Evolutionary conservation across 2,113 vertebrate species (phyloP), one percentile per base, ranked within the genome.

Genomic region (Pseudorhombus dupliciocellatus): DNA sequence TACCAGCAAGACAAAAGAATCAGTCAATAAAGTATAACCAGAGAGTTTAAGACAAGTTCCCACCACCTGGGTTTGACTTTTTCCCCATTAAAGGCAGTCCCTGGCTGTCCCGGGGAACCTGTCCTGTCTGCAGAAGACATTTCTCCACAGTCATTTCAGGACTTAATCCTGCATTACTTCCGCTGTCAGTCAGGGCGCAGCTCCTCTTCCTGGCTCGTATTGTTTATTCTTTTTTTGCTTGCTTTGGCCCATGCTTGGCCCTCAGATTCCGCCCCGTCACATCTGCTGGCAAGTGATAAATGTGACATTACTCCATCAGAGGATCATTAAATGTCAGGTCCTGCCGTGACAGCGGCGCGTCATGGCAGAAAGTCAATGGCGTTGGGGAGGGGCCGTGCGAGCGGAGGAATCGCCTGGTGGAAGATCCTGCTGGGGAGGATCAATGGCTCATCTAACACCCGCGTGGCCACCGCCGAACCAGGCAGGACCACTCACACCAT

Each of bases 321-420:
- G 93, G 92, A 95, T 95, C 95, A 96, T 95, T 95, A 96, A 95
- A 95, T 94, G 95, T 95, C 95, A 95, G 82, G 90, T 92, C 90
- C 89, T 88, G 92, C 92, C 89, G 91, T 92, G 90, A 93, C 91
- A 93, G 93, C 87, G 84, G 92, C 93, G 90, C 92, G 88, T 60
- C 91, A 80, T 94, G 95, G 93, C 95, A 94, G 93, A 92, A 96
- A 96, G 94, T 96, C 96, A 95, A 96, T 95, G 94, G 86, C 64
- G 81, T 69, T 84, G 80, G 91, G 78, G 70, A 22, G 64, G 70
- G 76, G 61, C 5, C 0, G 56, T 5, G 70, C 18, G 40, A 62
- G 59, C 7, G 50, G 64, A 80, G 77, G 79, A 83, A 84, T 70
- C n/a, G 81, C 78, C 86, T 67, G 59, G 70, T 80, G 86, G 79